These are phyloP conservation scores for Capreolus pygargus DNA, from an alignment of 2,113 vertebrate genomes.

Conservation along the genomic window DNA sequence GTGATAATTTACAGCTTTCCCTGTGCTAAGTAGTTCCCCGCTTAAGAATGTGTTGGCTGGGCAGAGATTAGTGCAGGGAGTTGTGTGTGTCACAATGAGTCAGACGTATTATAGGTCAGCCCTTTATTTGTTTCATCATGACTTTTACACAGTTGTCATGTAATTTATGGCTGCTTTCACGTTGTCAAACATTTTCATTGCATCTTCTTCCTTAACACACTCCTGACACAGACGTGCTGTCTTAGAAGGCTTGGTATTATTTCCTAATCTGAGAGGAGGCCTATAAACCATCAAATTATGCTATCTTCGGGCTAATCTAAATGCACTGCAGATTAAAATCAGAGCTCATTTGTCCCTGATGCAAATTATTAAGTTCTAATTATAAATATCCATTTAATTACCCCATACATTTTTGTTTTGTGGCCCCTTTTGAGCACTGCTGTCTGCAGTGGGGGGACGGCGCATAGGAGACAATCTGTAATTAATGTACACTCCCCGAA, in stretches of 20 bases:
- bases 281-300: slow-evolving; percentile 85
- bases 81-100: slow-evolving; percentile 75
- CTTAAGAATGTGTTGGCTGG: slow-evolving; percentile 68
- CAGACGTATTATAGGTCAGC: slow-evolving; percentile 83
- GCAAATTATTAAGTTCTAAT: slow-evolving; percentile 91
- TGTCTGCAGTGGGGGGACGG: slow-evolving; percentile 73
- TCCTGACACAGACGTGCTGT: slow-evolving; percentile 78
- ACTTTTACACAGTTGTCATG: slow-evolving; percentile 87
- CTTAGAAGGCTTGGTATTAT: slow-evolving; percentile 81
- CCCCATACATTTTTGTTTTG: slow-evolving; percentile 85
- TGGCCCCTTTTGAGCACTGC: slow-evolving; percentile 82
- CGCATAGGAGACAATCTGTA: slow-evolving; percentile 81
- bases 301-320: slow-evolving; percentile 85
- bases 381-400: slow-evolving; percentile 90
- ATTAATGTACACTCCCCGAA: slow-evolving; percentile 82
- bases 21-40: slow-evolving; percentile 77
- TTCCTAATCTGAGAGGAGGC: slow-evolving; percentile 85
- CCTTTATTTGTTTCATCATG: slow-evolving; percentile 88
- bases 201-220: slow-evolving; percentile 74
- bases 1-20: slow-evolving; percentile 83
- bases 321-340: slow-evolving; percentile 86
- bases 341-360: slow-evolving; percentile 87
- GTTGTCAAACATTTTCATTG: slow-evolving; percentile 87
- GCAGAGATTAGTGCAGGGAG: slow-evolving; percentile 68
- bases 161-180: slow-evolving; percentile 87